Conservation (phyloP, 2,113 vertebrate species). For the Empidonax alnorum region DNA sequence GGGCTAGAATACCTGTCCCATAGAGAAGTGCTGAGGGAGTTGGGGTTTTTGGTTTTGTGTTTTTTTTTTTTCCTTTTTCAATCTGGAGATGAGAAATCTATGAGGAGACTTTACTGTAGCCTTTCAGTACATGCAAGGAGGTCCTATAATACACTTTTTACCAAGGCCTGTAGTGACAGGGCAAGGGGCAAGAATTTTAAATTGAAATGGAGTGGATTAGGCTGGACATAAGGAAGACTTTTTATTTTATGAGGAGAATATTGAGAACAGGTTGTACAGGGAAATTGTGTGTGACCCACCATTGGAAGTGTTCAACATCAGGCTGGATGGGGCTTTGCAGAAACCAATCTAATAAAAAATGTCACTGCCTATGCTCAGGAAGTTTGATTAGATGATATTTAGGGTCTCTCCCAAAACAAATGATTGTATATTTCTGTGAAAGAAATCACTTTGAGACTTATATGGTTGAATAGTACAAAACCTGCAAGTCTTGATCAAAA, state of each 20-base stretch:
- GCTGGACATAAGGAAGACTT: not conserved
- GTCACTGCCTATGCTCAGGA: fast-evolving
- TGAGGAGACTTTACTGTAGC: fast-evolving
- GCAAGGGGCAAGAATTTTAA: not conserved
- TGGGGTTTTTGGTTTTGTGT: fast-evolving
- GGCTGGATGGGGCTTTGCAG: not conserved
- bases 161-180: not conserved
- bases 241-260: not conserved
- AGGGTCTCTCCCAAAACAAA: fast-evolving
- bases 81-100: not conserved
- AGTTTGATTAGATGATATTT: not conserved
- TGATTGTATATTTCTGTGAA: no score
- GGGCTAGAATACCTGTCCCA: not conserved
- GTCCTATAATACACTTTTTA: not conserved
- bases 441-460: not conserved
- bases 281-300: not conserved
- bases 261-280: not conserved
- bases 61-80: not conserved
- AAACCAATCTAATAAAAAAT: not conserved
- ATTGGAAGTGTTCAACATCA: not conserved
- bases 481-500: not conserved
- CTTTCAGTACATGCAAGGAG: not conserved
- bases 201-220: not conserved
- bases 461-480: not conserved
- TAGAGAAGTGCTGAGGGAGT: not conserved